Percentiles rank a stretch among this genome's conserved stretches.
Evolutionary conservation across 2,888 invertebrate species (phyloP).

Genomic region (Megalurothrips usitatus): DNA sequence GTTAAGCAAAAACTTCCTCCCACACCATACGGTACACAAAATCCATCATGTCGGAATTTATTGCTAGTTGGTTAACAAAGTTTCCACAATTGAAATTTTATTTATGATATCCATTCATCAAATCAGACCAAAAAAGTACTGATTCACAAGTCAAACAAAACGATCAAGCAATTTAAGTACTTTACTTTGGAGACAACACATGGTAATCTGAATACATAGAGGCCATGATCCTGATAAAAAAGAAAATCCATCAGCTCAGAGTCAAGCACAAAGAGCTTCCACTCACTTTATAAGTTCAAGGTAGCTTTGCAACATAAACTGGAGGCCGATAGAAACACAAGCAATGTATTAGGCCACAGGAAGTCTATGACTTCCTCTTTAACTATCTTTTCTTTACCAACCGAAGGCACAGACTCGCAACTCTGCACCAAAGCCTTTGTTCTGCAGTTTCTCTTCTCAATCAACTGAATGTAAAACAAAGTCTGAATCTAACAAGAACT

Average conservation of each 20-base stretch:
- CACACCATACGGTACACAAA: too few species aligned
- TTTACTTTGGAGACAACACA: too few species aligned
- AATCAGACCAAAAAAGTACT: too few species aligned
- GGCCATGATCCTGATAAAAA: too few species aligned
- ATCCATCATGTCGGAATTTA: not conserved
- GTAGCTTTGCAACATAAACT: not conserved
- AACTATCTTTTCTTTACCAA: not conserved
- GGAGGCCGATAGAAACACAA: not conserved
- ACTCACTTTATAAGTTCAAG: too few species aligned
- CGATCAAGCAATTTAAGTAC: too few species aligned
- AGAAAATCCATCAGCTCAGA: too few species aligned
- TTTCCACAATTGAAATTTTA: not conserved
- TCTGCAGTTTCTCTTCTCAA: not conserved
- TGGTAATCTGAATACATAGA: too few species aligned
- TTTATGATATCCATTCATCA: too few species aligned
- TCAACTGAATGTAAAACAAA: not conserved
- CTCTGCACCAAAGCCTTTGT: slow-evolving; percentile 21
- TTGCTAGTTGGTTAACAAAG: not conserved
- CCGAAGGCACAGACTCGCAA: not conserved
- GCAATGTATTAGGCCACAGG: slow-evolving; percentile 5
- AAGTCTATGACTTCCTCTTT: not conserved
- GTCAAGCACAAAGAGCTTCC: too few species aligned
- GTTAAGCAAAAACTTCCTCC: not conserved
- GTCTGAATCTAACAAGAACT: slow-evolving; percentile 5
- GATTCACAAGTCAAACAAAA: too few species aligned